A percentile compares a stretch with the other conserved stretches of the same genome.
phyloP scores from a whole-genome alignment of 2,113 vertebrate species.

The Melanostigma gelatinosum region DNA sequence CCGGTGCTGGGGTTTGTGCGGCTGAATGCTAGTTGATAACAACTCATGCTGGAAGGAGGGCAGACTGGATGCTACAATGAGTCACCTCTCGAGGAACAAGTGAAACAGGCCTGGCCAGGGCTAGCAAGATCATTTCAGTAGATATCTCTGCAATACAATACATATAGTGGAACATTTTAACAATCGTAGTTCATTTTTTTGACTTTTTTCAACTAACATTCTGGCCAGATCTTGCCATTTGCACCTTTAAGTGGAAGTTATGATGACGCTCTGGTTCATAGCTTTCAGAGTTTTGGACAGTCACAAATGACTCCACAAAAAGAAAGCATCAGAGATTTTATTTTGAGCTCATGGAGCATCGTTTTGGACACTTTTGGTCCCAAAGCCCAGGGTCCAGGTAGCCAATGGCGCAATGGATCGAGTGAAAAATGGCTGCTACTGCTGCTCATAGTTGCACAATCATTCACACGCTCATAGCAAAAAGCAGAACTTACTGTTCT shows the following conservation, averaged over 20 bases:
- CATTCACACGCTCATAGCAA: constrained; percentile 50
- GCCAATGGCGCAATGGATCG: constrained; percentile 35
- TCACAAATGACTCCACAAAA: constrained; percentile 31
- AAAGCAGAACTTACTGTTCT: constrained; percentile 24
- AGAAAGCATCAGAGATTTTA: constrained; percentile 63
- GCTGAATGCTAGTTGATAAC: not conserved
- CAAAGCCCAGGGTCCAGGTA: constrained; percentile 29
- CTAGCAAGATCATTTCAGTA: too few relatives aligned
- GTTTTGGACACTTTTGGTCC: constrained; percentile 41
- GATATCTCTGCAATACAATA: too few relatives aligned
- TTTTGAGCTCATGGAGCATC: constrained; percentile 62
- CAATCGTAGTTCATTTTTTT: not conserved
- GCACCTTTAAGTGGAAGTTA: not conserved
- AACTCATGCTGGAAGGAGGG: too few relatives aligned
- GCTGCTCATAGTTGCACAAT: constrained; percentile 53
- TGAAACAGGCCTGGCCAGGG: too few relatives aligned
- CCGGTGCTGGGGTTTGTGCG: too few relatives aligned
- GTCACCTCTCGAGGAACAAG: too few relatives aligned
- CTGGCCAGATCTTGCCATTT: not conserved
- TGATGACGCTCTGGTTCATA: not conserved
- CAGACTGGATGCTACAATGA: too few relatives aligned
- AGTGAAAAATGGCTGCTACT: constrained; percentile 55
- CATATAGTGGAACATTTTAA: not conserved
- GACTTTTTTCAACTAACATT: not conserved
- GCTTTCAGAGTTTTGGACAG: not conserved